Evolutionary conservation across 2,797 vertebrate genomes (phyloP), one percentile per base, ranked within the genome.

Genomic region (Anguilla obscura): DNA sequence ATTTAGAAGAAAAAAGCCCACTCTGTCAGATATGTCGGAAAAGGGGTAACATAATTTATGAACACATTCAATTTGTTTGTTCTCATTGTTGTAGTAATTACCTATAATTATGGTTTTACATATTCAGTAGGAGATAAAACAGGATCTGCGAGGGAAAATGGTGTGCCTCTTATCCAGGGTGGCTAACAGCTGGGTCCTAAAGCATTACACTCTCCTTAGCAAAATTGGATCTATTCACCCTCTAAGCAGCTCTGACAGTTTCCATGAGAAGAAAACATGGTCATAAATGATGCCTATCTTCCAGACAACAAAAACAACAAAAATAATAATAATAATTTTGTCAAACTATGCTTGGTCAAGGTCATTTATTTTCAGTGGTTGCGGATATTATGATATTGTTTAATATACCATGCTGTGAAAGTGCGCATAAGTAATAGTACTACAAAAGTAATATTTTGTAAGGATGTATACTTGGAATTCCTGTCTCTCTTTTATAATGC

Each of bases 121-220:
- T 96, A 94, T 95, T 96, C 94, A 96, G 94, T 90, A 92, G 93
- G 90, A 96, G 95, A 96, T 97, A 97, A 96, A 97, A 96, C 95
- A 93, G 93, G 93, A 91, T 92, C 92, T 91, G 88, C 48, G 87
- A 90, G 88, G 88, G 93, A 93, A 95, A 95, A 95, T 93, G 92
- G 92, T 89, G 1, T 86, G 89, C 92, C 91, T 92, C 89, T 93
- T 89, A 93, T 93, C 92, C 89, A 94, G 94, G 93, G 93, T 90
- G 92, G 90, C 60, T 91, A 93, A 92, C 94, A 95, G 93, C 94
- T 94, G 94, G 87, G 88, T 86, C 91, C 87, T 18, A 91, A 91
- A 91, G 89, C 92, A 66, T 90, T 87, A 71, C 85, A 85, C 71
- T 24, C 5, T 66, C 33, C 84, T 48, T 74, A n/a, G 56, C n/a